A percentile compares a stretch with the other conserved stretches of the same genome.
phyloP scores from a whole-genome alignment of 2,888 invertebrate genomes.

The Tetanocera ferruginea region DNA sequence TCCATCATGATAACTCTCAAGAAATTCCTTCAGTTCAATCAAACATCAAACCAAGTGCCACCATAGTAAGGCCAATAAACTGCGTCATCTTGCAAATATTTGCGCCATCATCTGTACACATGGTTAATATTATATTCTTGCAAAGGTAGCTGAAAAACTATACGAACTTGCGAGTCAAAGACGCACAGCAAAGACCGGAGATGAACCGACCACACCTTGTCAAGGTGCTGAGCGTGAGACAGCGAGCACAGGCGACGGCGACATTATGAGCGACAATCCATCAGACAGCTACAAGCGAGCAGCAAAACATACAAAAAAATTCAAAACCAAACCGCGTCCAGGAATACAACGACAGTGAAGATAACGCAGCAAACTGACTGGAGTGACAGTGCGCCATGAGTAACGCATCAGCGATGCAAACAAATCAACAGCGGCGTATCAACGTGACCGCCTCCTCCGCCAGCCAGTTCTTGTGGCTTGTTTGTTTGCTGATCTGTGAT shows the following conservation, averaged over 20 bases:
- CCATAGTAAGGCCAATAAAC: neutral
- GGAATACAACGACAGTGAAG: neutral
- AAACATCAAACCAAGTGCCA: too few species aligned
- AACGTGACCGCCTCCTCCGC: constrained; percentile 10
- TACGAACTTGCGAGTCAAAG: neutral
- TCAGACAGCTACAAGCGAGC: neutral
- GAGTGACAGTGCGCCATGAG: constrained; percentile 18
- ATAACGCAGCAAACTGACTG: neutral
- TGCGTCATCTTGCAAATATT: constrained; percentile 12
- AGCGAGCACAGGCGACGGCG: neutral
- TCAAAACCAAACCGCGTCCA: neutral
- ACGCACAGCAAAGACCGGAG: neutral
- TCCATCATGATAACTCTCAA: too few species aligned
- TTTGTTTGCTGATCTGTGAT: neutral
- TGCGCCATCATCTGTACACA: constrained; percentile 10
- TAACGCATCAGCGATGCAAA: constrained; percentile 28
- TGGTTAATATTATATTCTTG: constrained; percentile 2
- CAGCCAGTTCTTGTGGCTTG: neutral
- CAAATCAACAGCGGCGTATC: constrained; percentile 29
- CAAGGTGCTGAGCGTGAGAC: constrained; percentile 2
- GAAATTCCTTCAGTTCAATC: too few species aligned
- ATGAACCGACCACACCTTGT: constrained; percentile 30
- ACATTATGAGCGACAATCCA: constrained; percentile 30
- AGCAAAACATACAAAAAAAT: neutral
- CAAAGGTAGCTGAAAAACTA: neutral